Conservation (phyloP, 2,888 invertebrate genomes). For the Yponomeuta sedellus region DNA sequence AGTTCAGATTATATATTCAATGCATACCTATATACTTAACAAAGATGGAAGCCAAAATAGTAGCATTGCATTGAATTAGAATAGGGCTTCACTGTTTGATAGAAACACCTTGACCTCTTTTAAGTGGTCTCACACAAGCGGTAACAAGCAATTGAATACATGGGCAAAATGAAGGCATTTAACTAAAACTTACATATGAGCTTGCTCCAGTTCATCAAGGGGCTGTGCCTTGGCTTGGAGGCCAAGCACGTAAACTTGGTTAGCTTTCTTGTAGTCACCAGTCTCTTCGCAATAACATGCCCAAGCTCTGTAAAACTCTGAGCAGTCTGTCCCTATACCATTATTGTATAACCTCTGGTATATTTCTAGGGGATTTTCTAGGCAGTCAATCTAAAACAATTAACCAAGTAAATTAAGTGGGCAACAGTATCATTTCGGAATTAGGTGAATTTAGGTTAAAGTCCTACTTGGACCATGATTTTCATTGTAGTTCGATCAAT, state of each 20-base stretch:
- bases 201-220: conserved; percentile 82
- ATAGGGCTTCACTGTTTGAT: too few species aligned
- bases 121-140: too few species aligned
- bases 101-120: too few species aligned
- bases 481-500: too few species aligned
- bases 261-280: conserved; percentile 89
- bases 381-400: conserved; percentile 80
- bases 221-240: conserved; percentile 87
- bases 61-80: too few species aligned
- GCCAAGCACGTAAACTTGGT: conserved; percentile 87
- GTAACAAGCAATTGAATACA: neutral
- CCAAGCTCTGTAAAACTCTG: conserved; percentile 93
- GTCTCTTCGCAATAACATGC: conserved; percentile 89
- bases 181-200: conserved; percentile 78
- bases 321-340: conserved; percentile 87
- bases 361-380: conserved; percentile 84
- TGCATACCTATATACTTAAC: too few species aligned
- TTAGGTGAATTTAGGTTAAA: too few species aligned
- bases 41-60: too few species aligned
- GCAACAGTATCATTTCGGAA: too few species aligned
- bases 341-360: conserved; percentile 88
- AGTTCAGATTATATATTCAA: too few species aligned
- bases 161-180: neutral
- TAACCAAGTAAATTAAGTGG: conserved; percentile 8
- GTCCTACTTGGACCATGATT: too few species aligned